Conservation (phyloP, 2,113 vertebrate species). For the Python bivittatus region DNA sequence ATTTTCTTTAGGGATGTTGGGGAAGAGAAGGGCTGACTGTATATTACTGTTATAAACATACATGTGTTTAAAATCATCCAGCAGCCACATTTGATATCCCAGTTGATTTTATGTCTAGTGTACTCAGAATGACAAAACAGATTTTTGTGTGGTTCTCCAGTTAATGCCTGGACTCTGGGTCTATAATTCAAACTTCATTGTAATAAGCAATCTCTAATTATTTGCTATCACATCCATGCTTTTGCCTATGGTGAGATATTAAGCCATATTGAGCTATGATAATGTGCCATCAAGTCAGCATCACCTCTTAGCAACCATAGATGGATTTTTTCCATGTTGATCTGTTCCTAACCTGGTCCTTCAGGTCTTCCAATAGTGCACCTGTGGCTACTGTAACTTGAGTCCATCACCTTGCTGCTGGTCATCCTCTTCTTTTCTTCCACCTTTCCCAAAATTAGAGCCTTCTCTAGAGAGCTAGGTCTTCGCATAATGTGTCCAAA, state of each 20-base stretch:
- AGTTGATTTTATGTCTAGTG: background rate
- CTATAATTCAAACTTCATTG: background rate
- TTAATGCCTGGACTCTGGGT: background rate
- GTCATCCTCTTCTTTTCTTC: background rate
- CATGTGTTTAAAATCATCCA: constrained; percentile 14
- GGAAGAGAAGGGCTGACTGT: no score
- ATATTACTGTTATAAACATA: no score
- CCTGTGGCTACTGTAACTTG: background rate
- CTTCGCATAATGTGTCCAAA: no score
- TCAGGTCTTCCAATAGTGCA: no score
- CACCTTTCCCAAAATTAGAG: background rate
- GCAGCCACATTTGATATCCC: constrained; percentile 15
- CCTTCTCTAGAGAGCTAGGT: background rate
- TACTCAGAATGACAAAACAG: background rate
- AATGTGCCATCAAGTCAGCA: background rate
- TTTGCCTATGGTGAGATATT: background rate
- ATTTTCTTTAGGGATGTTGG: background rate
- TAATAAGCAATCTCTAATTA: background rate
- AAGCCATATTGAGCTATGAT: background rate
- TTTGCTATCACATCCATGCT: background rate
- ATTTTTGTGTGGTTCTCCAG: constrained; percentile 16
- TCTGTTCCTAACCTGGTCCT: no score
- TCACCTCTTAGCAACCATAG: background rate
- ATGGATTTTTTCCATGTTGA: background rate
- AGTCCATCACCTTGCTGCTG: background rate